phyloP scores from a whole-genome alignment of 2,888 invertebrate species.

The Acanthosoma haemorrhoidale region DNA sequence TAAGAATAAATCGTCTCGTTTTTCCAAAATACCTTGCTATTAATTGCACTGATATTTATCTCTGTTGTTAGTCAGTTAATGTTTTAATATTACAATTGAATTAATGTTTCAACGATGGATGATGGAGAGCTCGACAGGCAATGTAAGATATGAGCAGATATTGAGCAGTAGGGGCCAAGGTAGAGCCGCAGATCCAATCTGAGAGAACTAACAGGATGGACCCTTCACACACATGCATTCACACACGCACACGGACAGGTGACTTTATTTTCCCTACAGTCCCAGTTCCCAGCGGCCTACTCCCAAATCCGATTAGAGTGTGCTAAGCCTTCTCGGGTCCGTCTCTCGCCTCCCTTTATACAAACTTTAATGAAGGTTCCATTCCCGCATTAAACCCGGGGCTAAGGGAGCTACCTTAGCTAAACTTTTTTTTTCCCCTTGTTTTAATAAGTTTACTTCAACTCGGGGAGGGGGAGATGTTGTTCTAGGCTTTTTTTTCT shows the following conservation, averaged over 20 bases:
- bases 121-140: too few relatives aligned
- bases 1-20: too few relatives aligned
- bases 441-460: neutral
- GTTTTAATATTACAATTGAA: too few relatives aligned
- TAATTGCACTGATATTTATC: too few relatives aligned
- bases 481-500: neutral
- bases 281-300: neutral
- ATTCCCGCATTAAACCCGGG: neutral
- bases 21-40: too few relatives aligned
- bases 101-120: too few relatives aligned
- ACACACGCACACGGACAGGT: neutral
- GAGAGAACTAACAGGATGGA: neutral
- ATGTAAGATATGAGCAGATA: too few relatives aligned
- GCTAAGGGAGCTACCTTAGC: neutral
- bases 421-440: neutral
- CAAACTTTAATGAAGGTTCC: conserved; percentile 24
- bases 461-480: neutral
- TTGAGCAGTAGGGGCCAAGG: too few relatives aligned
- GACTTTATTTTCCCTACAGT: conserved; percentile 21
- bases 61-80: too few relatives aligned
- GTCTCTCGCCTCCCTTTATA: conserved; percentile 12
- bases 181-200: neutral
- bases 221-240: too few relatives aligned
- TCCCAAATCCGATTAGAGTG: conserved; percentile 3
- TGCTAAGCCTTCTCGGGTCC: neutral